A percentile compares a stretch with the other conserved stretches of the same genome.
Conservation (phyloP, 2,797 vertebrate species). For the Halcyon badia region DNA sequence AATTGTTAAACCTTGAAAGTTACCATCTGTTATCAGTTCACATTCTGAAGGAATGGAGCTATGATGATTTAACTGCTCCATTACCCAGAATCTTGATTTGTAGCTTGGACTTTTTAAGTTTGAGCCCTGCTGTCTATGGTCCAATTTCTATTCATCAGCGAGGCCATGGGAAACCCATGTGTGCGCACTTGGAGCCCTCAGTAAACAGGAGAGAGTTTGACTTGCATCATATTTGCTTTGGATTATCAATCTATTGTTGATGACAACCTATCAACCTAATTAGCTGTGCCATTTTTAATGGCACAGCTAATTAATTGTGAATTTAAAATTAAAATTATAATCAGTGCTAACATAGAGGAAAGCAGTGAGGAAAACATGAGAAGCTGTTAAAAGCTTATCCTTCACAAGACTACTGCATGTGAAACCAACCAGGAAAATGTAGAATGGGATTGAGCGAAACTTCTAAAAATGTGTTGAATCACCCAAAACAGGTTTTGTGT, state of each 20-base stretch:
- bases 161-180: not conserved
- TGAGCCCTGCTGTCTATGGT: not conserved
- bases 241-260: slow-evolving; percentile 70
- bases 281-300: slow-evolving; percentile 63
- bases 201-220: not conserved
- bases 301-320: slow-evolving; percentile 63
- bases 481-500: not conserved
- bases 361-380: not conserved
- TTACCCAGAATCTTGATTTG: not conserved
- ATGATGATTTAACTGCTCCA: slow-evolving; percentile 8
- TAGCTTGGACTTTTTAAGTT: not conserved
- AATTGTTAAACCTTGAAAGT: slow-evolving; percentile 43
- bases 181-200: slow-evolving; percentile 1
- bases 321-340: slow-evolving; percentile 65
- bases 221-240: slow-evolving; percentile 57
- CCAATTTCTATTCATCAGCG: not conserved
- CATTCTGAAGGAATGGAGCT: not conserved
- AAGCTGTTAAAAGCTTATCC: not conserved
- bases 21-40: slow-evolving; percentile 47
- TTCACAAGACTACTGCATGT: not conserved
- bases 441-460: not conserved
- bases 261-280: slow-evolving; percentile 67
- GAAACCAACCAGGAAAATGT: not conserved
- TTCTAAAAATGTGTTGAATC: not conserved
- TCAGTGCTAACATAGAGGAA: slow-evolving; percentile 26